Conservation (phyloP, 2,888 invertebrate species). For the Ligdia adustata region DNA sequence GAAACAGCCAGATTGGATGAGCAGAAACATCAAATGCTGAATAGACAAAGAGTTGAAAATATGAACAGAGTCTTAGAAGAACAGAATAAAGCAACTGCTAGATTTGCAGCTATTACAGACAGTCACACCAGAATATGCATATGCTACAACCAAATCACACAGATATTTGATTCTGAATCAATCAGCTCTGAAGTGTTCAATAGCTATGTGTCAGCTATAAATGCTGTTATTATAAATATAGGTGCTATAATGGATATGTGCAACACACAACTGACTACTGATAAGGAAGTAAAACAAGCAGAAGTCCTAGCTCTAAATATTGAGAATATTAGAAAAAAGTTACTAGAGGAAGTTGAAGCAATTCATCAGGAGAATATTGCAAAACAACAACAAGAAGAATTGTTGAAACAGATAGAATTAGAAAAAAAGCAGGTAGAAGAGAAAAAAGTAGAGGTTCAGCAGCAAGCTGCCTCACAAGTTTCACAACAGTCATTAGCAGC, state of each 20-base stretch:
- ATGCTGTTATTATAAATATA: constrained; percentile 68
- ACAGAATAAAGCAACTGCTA: constrained; percentile 70
- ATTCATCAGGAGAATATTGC: constrained; percentile 52
- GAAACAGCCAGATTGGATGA: constrained; percentile 76
- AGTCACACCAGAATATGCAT: constrained; percentile 82
- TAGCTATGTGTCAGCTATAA: constrained; percentile 68
- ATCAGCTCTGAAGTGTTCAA: constrained; percentile 49
- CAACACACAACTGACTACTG: constrained; percentile 67
- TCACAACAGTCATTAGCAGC: constrained; percentile 41
- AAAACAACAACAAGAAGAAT: constrained; percentile 56
- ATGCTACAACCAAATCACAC: constrained; percentile 82
- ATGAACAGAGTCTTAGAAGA: constrained; percentile 80
- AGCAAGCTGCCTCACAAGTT: constrained; percentile 31
- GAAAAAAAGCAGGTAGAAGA: constrained; percentile 58
- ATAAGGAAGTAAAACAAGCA: constrained; percentile 83
- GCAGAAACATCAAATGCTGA: constrained; percentile 72
- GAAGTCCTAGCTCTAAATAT: constrained; percentile 74
- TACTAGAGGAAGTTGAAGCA: constrained; percentile 64
- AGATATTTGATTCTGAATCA: constrained; percentile 71
- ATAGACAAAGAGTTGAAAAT: constrained; percentile 71
- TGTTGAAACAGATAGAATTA: constrained; percentile 51
- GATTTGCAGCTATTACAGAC: constrained; percentile 82
- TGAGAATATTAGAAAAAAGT: constrained; percentile 72
- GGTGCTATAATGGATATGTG: constrained; percentile 72
- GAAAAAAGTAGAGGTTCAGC: constrained; percentile 38